phyloP scores from a whole-genome alignment of 2,888 invertebrate species.

The Sisyra terminalis region DNA sequence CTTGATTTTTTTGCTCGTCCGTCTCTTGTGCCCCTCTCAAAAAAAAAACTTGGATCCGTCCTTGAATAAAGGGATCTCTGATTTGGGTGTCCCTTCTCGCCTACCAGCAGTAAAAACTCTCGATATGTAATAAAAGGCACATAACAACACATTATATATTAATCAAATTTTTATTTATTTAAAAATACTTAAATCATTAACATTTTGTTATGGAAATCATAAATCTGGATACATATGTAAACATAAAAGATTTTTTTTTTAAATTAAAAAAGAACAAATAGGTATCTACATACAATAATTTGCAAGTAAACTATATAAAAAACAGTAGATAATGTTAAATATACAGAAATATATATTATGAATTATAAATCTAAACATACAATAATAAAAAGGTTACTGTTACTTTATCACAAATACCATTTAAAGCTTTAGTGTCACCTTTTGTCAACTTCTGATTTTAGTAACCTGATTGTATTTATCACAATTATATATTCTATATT shows the following conservation, averaged over 20 bases:
- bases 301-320: not conserved
- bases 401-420: not conserved
- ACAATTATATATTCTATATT: slow-evolving; percentile 1
- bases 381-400: not conserved
- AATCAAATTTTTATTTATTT: too few relatives aligned
- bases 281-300: not conserved
- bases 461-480: not conserved
- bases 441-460: not conserved
- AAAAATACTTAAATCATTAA: too few relatives aligned
- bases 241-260: not conserved
- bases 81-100: too few relatives aligned
- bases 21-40: too few relatives aligned
- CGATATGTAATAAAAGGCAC: too few relatives aligned
- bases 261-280: not conserved
- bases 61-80: too few relatives aligned
- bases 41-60: too few relatives aligned
- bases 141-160: too few relatives aligned
- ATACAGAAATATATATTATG: not conserved
- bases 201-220: too few relatives aligned
- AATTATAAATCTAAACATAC: not conserved
- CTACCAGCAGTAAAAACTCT: too few relatives aligned
- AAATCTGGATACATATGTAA: not conserved
- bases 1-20: too few relatives aligned
- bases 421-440: too few relatives aligned
- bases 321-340: not conserved